Base-by-base conservation (phyloP, 35 echinoderm and acorn worm species). In the Eucidaris tribuloides region DNA sequence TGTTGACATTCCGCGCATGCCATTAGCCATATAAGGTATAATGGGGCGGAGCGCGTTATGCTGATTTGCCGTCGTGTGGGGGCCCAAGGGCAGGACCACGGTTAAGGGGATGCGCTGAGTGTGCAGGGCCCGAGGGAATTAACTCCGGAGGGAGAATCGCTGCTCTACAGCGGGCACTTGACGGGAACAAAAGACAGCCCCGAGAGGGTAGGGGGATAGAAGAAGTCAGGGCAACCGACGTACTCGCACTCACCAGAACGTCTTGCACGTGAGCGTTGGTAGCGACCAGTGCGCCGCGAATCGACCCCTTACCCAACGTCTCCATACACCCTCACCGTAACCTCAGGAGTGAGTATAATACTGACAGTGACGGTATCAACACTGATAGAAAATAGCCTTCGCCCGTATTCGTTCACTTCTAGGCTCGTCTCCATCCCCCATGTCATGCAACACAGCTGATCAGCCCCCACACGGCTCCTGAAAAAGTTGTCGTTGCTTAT, bases 1-100 rank as follows among this genome's bases (percentile, higher is more conserved):
- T 38, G 24, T 58, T 58, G 18, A 78, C 71, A 87, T 91, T 91
- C 93, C 70, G 46, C 46, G 58, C 93, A 96, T 91, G 81, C 85
- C 78, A 40, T 35, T 84, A 80, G 60, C 93, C 93, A 70, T 87
- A 96, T 96, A 71, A 87, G 88, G 93, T 55, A 82, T 64, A 78
- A 88, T 76, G 57, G 58, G 93, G 93, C 88, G 93, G 88, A 88
- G 93, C 84, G 33, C 80, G 42, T 65, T 24, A 57, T 66, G 50
- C 65, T 90, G 65, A 83, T 72, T 80, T 50, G 48, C 59, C 42
- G 48, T 78, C 65, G 63, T 89, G n/a, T n/a, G n/a, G 40, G 62
- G 34, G 33, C 33, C 33, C 62, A 39, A 68, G 63, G 83, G 62
- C 83, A 55, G 32, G 83, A 30, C 83, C 83, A 57, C 60, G 58